Base-by-base conservation (phyloP, 2,113 vertebrate species). In the Deroptyus accipitrinus region DNA sequence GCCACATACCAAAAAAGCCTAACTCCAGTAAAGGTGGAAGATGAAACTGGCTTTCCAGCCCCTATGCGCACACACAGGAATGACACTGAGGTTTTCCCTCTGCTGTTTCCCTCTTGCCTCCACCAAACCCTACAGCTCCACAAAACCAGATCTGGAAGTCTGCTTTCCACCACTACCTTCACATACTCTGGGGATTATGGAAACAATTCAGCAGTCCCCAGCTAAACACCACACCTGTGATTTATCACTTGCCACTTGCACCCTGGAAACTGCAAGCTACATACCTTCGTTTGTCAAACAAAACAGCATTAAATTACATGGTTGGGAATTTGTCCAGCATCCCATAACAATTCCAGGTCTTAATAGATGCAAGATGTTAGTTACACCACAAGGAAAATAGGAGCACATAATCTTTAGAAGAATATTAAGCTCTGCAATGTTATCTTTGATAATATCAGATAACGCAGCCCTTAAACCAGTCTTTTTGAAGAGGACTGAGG, bases 41-140 rank as follows among this genome's bases (percentile, higher is more conserved):
- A 42, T 16, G 23, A 1, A 76, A 10, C 22, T 24, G 62, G 19
- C 17, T 83, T 57, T 59, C 44, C 59, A 81, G 12, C 5, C 12
- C 9, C 24, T 11, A 1, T 1, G 6, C 0, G 2, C 33, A 37
- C 0, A 0, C 6, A 28, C 2, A 73, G 17, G 4, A 73, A 66
- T 0, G 4, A 3, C 33, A 54, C 28, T 10, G 22, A 68, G 19
- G 6, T 18, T 51, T 27, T n/a, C 18, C 22, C 27, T 49, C 48
- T 24, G 11, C 7, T n/a, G 20, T 25, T 66, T n/a, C 25, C 51
- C 33, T 66, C 24, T 17, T 4, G 6, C 6, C 25, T 6, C 35
- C 19, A 44, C 8, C 68, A 49, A 82, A 51, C 54, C 42, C 24
- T 39, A 30, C 0, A 76, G 31, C 24, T 17, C 31, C 42, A 4